These are phyloP conservation scores for Pomatostomus ruficeps DNA, from an alignment of 2,113 vertebrate genomes.

Conservation along the genomic window DNA sequence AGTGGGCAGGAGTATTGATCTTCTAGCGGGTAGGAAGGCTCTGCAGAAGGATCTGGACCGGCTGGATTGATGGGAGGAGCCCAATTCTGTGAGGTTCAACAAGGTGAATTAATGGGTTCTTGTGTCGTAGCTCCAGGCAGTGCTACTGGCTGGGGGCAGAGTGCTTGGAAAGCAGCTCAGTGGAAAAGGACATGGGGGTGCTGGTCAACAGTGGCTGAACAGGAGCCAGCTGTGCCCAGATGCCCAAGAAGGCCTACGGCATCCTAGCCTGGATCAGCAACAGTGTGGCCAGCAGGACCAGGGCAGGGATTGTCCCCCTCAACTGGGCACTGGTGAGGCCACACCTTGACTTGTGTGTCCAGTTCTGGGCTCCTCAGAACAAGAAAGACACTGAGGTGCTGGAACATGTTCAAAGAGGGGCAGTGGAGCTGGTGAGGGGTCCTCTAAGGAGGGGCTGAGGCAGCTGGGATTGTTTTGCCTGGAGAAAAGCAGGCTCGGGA, in stretches of 20 bases:
- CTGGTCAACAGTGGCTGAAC: fast-evolving
- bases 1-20: background rate
- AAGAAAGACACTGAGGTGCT: background rate
- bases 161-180: background rate
- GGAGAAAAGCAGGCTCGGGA: background rate
- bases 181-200: background rate
- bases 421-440: background rate
- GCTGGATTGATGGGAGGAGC: too few species aligned
- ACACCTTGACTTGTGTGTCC: too few species aligned
- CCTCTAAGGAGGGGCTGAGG: background rate
- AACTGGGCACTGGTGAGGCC: background rate
- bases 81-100: background rate
- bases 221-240: background rate
- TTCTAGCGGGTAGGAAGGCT: background rate
- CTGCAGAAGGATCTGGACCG: background rate
- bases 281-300: background rate
- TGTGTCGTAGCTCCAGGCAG: background rate
- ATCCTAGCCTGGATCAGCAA: background rate
- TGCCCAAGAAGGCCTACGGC: background rate
- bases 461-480: background rate
- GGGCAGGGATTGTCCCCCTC: background rate
- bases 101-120: background rate
- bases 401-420: background rate
- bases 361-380: background rate
- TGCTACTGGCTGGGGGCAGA: background rate